These are phyloP conservation scores for Cacatua alba DNA, from an alignment of 2,113 vertebrate species.

Conservation along the genomic window DNA sequence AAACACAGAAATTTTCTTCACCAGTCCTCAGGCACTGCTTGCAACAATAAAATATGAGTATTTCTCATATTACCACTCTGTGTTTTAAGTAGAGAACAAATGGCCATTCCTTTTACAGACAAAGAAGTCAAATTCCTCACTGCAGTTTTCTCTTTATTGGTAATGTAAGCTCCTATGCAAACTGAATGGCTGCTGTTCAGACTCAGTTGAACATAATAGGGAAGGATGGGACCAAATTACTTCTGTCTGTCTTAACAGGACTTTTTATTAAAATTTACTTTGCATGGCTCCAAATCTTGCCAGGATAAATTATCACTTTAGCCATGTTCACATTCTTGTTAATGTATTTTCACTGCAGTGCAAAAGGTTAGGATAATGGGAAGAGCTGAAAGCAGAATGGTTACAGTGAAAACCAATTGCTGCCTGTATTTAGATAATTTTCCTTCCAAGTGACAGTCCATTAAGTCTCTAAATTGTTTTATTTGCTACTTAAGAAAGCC, in stretches of 20 bases:
- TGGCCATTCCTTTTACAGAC: not conserved
- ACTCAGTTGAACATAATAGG: not conserved
- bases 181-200: not conserved
- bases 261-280: constrained; percentile 41
- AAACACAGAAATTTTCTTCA: constrained; percentile 48
- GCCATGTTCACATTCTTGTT: not conserved
- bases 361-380: not conserved
- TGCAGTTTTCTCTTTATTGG: not conserved
- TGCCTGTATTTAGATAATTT: constrained; percentile 7
- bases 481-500: constrained; percentile 24
- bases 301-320: constrained; percentile 41
- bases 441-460: constrained; percentile 14
- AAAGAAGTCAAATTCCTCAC: constrained; percentile 21
- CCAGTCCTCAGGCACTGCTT: not conserved
- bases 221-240: not conserved
- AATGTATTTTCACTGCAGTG: constrained; percentile 23
- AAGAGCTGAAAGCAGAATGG: constrained; percentile 28
- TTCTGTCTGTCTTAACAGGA: constrained; percentile 17
- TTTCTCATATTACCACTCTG: not conserved
- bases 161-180: constrained; percentile 19
- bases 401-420: not conserved
- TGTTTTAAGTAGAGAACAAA: not conserved
- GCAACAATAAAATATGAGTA: not conserved
- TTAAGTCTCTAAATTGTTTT: constrained; percentile 54
- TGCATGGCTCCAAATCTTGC: not conserved